Evolutionary conservation across 1,140 invertebrate genomes (phyloP).

Genomic region (Meloidogyne hapla): DNA sequence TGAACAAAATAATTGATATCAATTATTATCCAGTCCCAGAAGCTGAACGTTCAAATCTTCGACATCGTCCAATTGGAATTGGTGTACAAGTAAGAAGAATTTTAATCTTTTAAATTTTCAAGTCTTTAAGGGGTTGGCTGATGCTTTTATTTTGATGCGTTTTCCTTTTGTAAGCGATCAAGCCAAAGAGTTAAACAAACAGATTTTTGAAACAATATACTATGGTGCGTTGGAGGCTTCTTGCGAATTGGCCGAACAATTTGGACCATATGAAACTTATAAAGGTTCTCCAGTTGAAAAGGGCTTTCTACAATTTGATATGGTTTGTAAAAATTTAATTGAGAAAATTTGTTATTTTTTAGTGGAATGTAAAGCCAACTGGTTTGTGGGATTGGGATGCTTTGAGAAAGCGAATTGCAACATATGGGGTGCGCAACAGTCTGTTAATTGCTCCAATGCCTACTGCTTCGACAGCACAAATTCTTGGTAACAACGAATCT

Average conservation of each 20-base stretch:
- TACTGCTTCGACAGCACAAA: slow-evolving; percentile 97
- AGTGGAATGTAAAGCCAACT: slow-evolving; percentile 75
- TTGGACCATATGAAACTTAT: slow-evolving; percentile 87
- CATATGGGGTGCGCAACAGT: slow-evolving; percentile 89
- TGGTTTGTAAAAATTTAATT: slow-evolving; percentile 74
- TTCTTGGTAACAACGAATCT: slow-evolving; percentile 96
- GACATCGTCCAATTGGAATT: slow-evolving; percentile 90
- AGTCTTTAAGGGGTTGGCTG: slow-evolving; percentile 83
- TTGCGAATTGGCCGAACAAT: slow-evolving; percentile 84
- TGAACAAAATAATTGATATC: slow-evolving; percentile 96
- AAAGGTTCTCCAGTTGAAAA: slow-evolving; percentile 69
- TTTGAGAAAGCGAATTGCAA: slow-evolving; percentile 81
- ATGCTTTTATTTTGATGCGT: slow-evolving; percentile 91
- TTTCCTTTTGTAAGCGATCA: slow-evolving; percentile 80
- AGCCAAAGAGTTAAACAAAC: slow-evolving; percentile 82
- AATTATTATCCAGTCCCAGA: slow-evolving; percentile 88
- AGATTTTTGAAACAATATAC: slow-evolving; percentile 98
- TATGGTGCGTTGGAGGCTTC: slow-evolving; percentile 93
- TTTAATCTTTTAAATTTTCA: slow-evolving; percentile 68
- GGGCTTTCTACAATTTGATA: slow-evolving; percentile 94
- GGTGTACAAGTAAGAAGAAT: slow-evolving; percentile 73
- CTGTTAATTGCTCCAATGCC: slow-evolving; percentile 95
- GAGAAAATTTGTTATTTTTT: neutral
- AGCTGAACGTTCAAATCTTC: slow-evolving; percentile 79
- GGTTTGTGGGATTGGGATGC: slow-evolving; percentile 83